Conservation (phyloP, 2,888 invertebrate species). For the Eilema sororculum region DNA sequence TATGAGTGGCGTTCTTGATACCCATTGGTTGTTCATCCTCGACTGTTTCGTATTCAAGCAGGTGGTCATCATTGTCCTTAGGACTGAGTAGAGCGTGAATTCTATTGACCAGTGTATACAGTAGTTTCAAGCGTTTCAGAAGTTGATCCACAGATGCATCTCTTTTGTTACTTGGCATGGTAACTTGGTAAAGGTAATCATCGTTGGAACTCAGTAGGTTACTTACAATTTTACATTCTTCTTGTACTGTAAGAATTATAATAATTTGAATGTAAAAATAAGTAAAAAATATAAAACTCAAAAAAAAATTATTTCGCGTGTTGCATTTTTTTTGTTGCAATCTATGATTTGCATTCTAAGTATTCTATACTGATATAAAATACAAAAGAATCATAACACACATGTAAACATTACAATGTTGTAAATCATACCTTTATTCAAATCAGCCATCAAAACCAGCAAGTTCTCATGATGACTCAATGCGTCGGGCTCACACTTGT, state of each 20-base stretch:
- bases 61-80: conserved; percentile 71
- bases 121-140: conserved; percentile 72
- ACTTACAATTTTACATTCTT: conserved; percentile 79
- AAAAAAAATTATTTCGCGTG: no score
- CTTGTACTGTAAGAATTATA: conserved; percentile 65
- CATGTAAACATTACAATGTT: no score
- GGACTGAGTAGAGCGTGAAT: conserved; percentile 71
- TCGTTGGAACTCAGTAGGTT: conserved; percentile 63
- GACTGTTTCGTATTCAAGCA: conserved; percentile 61
- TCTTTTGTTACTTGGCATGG: conserved; percentile 54
- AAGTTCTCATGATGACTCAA: conserved; percentile 64
- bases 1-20: conserved; percentile 66
- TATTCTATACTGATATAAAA: no score
- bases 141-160: conserved; percentile 66
- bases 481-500: conserved; percentile 73
- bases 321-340: no score
- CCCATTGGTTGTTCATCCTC: conserved; percentile 53
- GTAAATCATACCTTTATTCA: conserved; percentile 71
- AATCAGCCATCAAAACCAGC: conserved; percentile 64
- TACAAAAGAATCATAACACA: neutral
- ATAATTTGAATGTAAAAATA: neutral
- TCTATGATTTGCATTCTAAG: no score
- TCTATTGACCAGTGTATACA: conserved; percentile 73
- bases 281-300: neutral
- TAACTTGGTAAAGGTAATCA: conserved; percentile 64